A percentile compares a stretch with the other conserved stretches of the same genome.
phyloP scores from a whole-genome alignment of 2,797 vertebrate genomes.

The Pangasius krempfi region DNA sequence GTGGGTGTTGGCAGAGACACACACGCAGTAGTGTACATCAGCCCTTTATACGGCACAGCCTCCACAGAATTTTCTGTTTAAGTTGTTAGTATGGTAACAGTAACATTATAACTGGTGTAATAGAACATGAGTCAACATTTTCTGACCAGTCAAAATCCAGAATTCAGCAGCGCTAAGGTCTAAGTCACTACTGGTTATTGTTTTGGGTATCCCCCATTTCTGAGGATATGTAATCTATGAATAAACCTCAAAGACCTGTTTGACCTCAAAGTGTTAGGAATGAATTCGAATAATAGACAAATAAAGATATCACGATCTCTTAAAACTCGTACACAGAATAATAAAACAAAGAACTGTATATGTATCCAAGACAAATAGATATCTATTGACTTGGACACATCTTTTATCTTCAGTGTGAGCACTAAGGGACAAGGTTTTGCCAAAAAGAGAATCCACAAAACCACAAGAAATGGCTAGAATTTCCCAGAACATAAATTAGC shows the following conservation, averaged over 20 bases:
- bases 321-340: conserved; percentile 37
- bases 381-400: conserved; percentile 17
- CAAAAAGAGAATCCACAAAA: conserved; percentile 32
- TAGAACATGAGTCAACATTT: not conserved
- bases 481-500: conserved; percentile 37
- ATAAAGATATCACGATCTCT: not conserved
- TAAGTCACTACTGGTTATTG: not conserved
- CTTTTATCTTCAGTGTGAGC: conserved; percentile 39
- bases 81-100: not conserved
- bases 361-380: conserved; percentile 30
- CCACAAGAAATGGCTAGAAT: conserved; percentile 45
- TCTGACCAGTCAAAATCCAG: not conserved
- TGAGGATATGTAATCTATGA: not conserved
- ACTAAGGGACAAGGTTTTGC: conserved; percentile 30
- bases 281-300: not conserved
- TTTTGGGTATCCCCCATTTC: not conserved
- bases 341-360: conserved; percentile 49
- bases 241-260: not conserved
- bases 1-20: not conserved
- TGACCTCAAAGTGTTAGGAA: not conserved
- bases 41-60: not conserved
- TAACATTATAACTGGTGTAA: not conserved
- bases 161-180: not conserved
- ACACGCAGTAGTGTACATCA: not conserved
- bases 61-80: not conserved